Evolutionary conservation across 2,888 invertebrate species (phyloP).

Genomic region (Hyalella azteca): DNA sequence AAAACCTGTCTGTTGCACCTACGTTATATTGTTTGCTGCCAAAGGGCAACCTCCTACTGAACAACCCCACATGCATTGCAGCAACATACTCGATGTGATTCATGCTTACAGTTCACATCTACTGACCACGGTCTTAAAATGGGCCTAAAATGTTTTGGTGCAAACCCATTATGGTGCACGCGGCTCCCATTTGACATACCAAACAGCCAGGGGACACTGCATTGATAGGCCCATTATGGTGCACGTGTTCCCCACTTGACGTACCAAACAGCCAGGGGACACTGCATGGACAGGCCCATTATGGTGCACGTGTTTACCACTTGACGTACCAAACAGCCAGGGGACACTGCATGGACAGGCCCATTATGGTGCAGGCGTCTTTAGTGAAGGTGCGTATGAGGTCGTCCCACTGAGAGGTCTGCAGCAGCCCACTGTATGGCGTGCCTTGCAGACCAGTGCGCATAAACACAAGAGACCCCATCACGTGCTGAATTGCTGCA

Average conservation of each 20-base stretch:
- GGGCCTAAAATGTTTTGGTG: no score
- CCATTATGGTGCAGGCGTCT: slow-evolving; percentile 89
- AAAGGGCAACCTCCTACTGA: no score
- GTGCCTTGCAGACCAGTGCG: slow-evolving; percentile 79
- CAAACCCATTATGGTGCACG: no score
- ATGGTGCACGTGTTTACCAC: slow-evolving; percentile 85
- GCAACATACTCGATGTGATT: no score
- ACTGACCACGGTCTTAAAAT: no score
- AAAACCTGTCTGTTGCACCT: no score
- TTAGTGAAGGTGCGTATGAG: slow-evolving; percentile 87
- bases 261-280: slow-evolving; percentile 85
- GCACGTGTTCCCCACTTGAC: no score
- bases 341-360: slow-evolving; percentile 87
- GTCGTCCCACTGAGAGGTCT: slow-evolving; percentile 80
- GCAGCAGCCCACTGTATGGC: slow-evolving; percentile 78
- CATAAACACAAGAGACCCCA: slow-evolving; percentile 83
- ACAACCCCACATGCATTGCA: no score
- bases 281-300: slow-evolving; percentile 85
- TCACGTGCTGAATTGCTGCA: slow-evolving; percentile 66
- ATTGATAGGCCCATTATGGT: no score
- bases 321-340: slow-evolving; percentile 79
- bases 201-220: slow-evolving; percentile 88
- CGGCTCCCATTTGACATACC: slow-evolving; percentile 67
- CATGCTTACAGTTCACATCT: no score
- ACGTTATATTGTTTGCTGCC: no score